These are phyloP conservation scores for Chionoecetes opilio DNA, from an alignment of 1,140 invertebrate genomes.

Conservation along the genomic window DNA sequence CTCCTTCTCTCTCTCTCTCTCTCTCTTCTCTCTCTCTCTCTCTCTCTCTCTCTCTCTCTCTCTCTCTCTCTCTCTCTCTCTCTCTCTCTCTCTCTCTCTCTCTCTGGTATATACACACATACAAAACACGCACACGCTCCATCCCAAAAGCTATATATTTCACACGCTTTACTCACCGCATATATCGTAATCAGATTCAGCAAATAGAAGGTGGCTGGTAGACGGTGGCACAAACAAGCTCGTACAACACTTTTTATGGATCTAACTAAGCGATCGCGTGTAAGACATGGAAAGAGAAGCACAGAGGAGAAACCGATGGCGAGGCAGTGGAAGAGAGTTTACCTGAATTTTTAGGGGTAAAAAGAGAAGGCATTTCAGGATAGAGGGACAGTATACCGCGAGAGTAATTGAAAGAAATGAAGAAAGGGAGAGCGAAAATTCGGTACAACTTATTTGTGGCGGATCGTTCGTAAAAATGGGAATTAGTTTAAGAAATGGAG, in stretches of 20 bases:
- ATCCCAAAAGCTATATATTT: too few species aligned
- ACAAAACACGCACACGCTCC: too few species aligned
- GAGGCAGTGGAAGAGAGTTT: background rate
- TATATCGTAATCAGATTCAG: background rate
- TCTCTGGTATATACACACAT: background rate
- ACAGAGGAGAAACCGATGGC: background rate
- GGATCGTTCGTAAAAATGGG: background rate
- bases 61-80: conserved; percentile 36
- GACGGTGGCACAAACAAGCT: background rate
- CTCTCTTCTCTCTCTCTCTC: background rate
- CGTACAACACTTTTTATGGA: background rate
- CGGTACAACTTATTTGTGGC: too few species aligned
- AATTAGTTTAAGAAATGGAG: background rate
- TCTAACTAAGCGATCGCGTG: background rate
- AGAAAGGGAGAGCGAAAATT: background rate
- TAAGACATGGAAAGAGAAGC: background rate
- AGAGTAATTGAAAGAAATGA: background rate
- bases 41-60: conserved; percentile 20
- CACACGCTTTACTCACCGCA: too few species aligned
- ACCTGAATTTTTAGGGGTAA: too few species aligned
- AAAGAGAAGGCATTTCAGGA: too few species aligned
- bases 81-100: background rate
- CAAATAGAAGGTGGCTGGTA: background rate
- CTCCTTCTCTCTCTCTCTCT: too few species aligned
- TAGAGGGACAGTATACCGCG: background rate